These are phyloP conservation scores for Cygnus olor DNA, from an alignment of 2,797 vertebrate genomes.

Conservation along the genomic window DNA sequence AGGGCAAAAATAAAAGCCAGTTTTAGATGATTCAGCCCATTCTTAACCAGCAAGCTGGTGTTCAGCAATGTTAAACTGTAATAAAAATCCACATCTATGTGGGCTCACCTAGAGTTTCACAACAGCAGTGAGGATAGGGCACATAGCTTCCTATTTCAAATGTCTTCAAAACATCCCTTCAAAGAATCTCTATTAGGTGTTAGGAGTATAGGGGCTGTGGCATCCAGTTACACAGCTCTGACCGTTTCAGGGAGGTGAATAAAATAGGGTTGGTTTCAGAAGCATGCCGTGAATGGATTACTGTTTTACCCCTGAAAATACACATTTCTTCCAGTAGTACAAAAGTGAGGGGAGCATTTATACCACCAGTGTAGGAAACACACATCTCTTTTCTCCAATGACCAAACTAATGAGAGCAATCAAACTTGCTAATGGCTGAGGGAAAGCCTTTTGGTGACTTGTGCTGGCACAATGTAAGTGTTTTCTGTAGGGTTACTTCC, in stretches of 20 bases:
- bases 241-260: slow-evolving; percentile 42
- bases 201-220: slow-evolving; percentile 39
- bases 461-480: not conserved
- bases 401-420: slow-evolving; percentile 37
- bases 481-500: not conserved
- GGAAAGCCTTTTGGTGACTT: slow-evolving; percentile 6
- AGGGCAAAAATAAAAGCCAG: not conserved
- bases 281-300: slow-evolving; percentile 38
- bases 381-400: slow-evolving; percentile 26
- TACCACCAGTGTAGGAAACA: slow-evolving; percentile 48
- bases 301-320: slow-evolving; percentile 54
- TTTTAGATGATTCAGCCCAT: slow-evolving; percentile 41
- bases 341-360: slow-evolving; percentile 2
- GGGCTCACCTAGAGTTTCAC: slow-evolving; percentile 39
- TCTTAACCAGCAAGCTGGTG: slow-evolving; percentile 6
- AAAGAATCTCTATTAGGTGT: slow-evolving; percentile 65
- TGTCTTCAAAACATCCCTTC: slow-evolving; percentile 63
- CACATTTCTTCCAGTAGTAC: slow-evolving; percentile 27
- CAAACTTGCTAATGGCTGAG: slow-evolving; percentile 25
- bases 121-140: slow-evolving; percentile 42
- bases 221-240: slow-evolving; percentile 61
- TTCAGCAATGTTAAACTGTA: slow-evolving; percentile 42
- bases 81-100: slow-evolving; percentile 48
- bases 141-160: slow-evolving; percentile 58
- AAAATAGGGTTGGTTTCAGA: slow-evolving; percentile 32